Base-by-base conservation (phyloP, 2,113 vertebrate species). In the Anseranas semipalmata region DNA sequence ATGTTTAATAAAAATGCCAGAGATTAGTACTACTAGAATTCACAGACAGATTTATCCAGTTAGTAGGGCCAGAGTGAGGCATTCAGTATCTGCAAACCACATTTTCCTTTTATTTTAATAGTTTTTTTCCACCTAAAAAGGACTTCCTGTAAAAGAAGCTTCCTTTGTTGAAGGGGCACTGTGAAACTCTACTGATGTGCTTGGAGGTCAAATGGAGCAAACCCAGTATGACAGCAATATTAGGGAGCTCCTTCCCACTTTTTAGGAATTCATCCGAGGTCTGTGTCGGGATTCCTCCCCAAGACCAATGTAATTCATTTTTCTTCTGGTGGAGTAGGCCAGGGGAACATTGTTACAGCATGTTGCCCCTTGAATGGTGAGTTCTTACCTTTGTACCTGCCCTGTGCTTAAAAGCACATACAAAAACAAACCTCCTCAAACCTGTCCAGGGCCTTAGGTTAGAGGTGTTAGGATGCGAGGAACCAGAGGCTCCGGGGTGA, bases 341-440 rank as follows among this genome's bases (percentile, higher is more conserved):
- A 77, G 21, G 39, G 41, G 30, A 27, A 50, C 9, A 9, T 21
- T 85, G 17, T 85, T 78, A 73, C 22, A 45, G 25, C 11, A 3
- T 4, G 1, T 58, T 73, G 7, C 9, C 21, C 50, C 21, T 70
- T 76, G 28, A 80, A n/a, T 0, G 1, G 15, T 0, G 2, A 46
- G 5, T 81, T 80, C 16, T 72, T 7, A 12, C 41, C 58, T 87
- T 68, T 41, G 11, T 75, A 0, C 33, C 16, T 74, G 33, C 11
- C 39, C 6, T n/a, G 10, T 68, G 28, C 81, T 76, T 89, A 72
- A 46, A 84, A 83, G 37, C 55, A 28, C 0, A 0, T 25, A 11
- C 41, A 89, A 85, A 87, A 9, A 45, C 16, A 83, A 52, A 8
- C 52, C 20, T 67, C 62, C 48, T 86, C 13, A n/a, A 43, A 41